Base-by-base conservation (phyloP, 1,140 invertebrate genomes). In the Drosophila pandora region DNA sequence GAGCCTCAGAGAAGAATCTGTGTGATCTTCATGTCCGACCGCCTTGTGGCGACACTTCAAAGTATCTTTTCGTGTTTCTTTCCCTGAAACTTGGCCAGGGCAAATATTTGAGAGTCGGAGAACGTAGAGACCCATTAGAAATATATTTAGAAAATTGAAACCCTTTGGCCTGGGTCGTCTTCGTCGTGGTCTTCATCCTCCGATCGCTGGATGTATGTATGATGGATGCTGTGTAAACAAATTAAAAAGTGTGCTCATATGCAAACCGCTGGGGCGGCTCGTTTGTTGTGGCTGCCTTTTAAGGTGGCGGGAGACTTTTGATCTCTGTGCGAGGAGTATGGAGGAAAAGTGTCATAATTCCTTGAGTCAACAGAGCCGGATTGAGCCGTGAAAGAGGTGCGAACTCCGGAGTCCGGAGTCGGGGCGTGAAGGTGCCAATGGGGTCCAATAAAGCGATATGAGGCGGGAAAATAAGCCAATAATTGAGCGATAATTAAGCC, bases 151-250 rank as follows among this genome's bases (percentile, higher is more conserved):
- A 72, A 54, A 72, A 79, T 64, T 64, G 45, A 82, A 82, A 78
- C 61, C 77, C 81, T 76, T 87, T 68, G 55, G 45, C 39, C 39
- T 13, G 41, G 47, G 22, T 53, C 37, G 34, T 37, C 17, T 1
- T 25, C 25, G 25, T 25, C 25, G 2, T 25, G 1, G 25, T 5
- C 12, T 43, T 43, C 39, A 41, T 64, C 50, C 45, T 30, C 56
- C 78, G 21, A 41, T 5, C 39, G 7, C 34, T 3, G 12, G 10
- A 3, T 25, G 25, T 25, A 37, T 37, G 41, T 56, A 48, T 64
- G 81, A 78, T 88, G 82, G 83, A 87, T 88, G 83, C 79, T 88
- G 82, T 79, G 64, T 88, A 87, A 87, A 87, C 83, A 88, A 71
- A 69, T 47, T 69, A 69, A 61, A 39, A 70, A 56, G 53, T 43